Percentiles rank a stretch among this genome's conserved stretches.
These are phyloP conservation scores for Synanthedon myopaeformis DNA, from an alignment of 2,888 invertebrate genomes.

Conservation along the genomic window DNA sequence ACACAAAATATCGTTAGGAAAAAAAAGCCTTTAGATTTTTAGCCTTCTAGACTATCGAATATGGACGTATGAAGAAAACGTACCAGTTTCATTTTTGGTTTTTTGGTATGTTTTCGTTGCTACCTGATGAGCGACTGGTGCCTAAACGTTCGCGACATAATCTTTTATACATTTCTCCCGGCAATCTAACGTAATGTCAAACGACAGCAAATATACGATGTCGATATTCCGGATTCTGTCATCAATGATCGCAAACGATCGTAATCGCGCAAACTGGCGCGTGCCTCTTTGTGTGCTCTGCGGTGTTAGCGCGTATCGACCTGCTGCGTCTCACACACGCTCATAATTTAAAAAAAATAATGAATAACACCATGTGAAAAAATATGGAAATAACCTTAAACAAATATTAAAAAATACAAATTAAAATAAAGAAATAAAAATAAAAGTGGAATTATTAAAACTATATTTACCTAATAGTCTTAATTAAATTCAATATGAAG, in stretches of 20 bases:
- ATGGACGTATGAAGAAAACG: slow-evolving; percentile 18
- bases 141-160: slow-evolving; percentile 26
- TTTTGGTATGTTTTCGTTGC: slow-evolving; percentile 32
- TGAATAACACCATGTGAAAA: slow-evolving; percentile 61
- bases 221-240: slow-evolving; percentile 50
- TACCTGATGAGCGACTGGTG: slow-evolving; percentile 54
- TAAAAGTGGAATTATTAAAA: slow-evolving; percentile 60
- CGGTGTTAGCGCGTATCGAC: slow-evolving; percentile 4
- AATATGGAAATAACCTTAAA: slow-evolving; percentile 77
- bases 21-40: not conserved
- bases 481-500: no score
- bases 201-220: slow-evolving; percentile 41
- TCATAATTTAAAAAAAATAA: slow-evolving; percentile 1
- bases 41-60: not conserved
- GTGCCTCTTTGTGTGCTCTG: slow-evolving; percentile 1
- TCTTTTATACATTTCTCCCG: slow-evolving; percentile 60
- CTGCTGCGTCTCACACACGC: slow-evolving; percentile 18
- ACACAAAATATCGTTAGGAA: not conserved
- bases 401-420: slow-evolving; percentile 77
- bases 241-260: slow-evolving; percentile 28
- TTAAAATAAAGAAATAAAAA: slow-evolving; percentile 70
- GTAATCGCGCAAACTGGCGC: slow-evolving; percentile 7
- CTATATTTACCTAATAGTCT: slow-evolving; percentile 42
- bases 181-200: slow-evolving; percentile 51
- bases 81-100: slow-evolving; percentile 58